Base-by-base conservation (phyloP, 2,797 vertebrate genomes). In the Trachops cirrhosus region DNA sequence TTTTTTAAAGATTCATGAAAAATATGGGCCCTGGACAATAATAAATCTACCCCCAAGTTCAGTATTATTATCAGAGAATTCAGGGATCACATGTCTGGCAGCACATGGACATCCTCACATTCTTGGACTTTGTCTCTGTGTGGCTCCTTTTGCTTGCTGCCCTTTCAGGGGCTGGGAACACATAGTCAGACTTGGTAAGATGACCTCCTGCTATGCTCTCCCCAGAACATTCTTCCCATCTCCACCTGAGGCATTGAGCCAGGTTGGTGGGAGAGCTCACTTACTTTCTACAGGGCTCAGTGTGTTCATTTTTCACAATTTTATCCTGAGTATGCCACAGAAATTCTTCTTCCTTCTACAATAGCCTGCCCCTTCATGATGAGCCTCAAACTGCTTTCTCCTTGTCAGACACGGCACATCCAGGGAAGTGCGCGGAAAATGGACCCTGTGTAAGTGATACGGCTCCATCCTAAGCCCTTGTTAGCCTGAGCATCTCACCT, bases 391-490 rank as follows among this genome's bases (percentile, higher is more conserved):
- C 18, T n/a, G 39, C 67, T 75, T 34, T 7, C 48, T 21, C 14
- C 57, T 59, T 41, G 37, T 32, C 2, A 2, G 54, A 48, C 0
- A 1, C 0, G 1, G 26, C 14, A 57, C 18, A 14, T 8, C 11
- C 2, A 12, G 70, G 24, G 2, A 9, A 39, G 14, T 3, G 0
- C 19, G 2, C 5, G 5, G 74, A n/a, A 80, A 14, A 50, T 2
- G 2, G 34, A 11, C 50, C 10, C 15, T 11, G 7, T 19, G 32
- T 1, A 1, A 11, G 0, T 15, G 16, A 29, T 29, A 48, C 0
- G n/a, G 32, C 39, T 71, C 52, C n/a, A 34, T 34, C n/a, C 80
- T 50, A 18, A 62, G 18, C n/a, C 15, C 34, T 52, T 71, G 70
- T 75, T 21, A 15, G 26, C 21, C 87, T 44, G 14, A 92, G 34